Conservation (phyloP, 2,888 invertebrate species). For the Leptopterna dolabrata region DNA sequence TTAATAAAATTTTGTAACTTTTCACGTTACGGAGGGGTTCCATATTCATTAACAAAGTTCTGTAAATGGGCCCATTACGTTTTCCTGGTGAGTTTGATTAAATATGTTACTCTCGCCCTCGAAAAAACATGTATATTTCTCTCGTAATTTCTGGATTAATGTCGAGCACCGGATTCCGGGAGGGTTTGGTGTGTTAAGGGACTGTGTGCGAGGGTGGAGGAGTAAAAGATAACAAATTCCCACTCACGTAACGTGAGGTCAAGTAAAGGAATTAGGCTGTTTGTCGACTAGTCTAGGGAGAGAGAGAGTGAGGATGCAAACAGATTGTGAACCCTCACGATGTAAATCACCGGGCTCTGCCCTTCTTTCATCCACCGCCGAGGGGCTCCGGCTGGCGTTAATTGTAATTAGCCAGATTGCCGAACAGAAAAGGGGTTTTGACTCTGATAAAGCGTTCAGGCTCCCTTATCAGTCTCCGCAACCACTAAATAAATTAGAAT, state of each 20-base stretch:
- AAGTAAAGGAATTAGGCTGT: conserved; percentile 35
- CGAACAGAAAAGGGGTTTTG: conserved; percentile 50
- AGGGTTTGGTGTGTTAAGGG: no score
- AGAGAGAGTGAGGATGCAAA: background rate
- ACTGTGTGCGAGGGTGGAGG: background rate
- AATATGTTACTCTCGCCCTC: no score
- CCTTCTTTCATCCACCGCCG: background rate
- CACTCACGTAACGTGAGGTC: background rate
- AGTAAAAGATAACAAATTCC: conserved; percentile 18
- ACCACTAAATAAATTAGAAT: conserved; percentile 61
- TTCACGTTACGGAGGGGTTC: no score
- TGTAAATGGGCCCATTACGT: no score
- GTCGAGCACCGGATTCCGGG: no score
- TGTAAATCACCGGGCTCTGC: conserved; percentile 22
- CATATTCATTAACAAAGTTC: no score
- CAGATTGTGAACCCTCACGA: background rate
- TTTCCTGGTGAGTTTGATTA: no score
- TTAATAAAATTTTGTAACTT: no score
- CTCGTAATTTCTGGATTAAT: no score
- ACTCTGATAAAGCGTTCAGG: conserved; percentile 61
- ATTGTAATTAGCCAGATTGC: conserved; percentile 62
- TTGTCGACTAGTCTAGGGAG: background rate
- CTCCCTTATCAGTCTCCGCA: conserved; percentile 59
- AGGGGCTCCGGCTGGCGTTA: conserved; percentile 59
- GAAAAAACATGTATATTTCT: no score